Evolutionary conservation across 2,888 invertebrate species (phyloP).

Genomic region (Clivina fossor): DNA sequence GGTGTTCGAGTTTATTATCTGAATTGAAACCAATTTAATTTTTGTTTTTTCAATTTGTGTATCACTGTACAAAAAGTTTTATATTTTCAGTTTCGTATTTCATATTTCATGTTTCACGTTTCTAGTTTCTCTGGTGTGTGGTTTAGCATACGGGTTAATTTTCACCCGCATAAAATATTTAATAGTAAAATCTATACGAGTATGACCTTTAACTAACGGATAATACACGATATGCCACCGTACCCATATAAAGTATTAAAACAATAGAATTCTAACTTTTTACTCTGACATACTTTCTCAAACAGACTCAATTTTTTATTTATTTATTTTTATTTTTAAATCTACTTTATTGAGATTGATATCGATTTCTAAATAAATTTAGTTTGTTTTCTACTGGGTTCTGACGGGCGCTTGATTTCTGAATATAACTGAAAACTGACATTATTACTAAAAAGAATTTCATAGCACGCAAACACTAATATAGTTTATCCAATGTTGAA

Average conservation of each 20-base stretch:
- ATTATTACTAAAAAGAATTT: neutral
- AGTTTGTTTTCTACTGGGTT: neutral
- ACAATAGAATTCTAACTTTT: neutral
- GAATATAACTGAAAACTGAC: neutral
- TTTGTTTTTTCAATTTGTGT: too few species aligned
- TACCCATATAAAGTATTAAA: too few species aligned
- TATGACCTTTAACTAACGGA: neutral
- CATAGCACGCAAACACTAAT: neutral
- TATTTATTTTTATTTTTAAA: neutral
- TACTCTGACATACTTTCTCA: neutral
- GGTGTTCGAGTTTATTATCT: too few species aligned
- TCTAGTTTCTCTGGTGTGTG: too few species aligned
- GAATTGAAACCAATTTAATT: too few species aligned
- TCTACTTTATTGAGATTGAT: neutral
- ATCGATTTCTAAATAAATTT: neutral
- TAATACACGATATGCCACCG: too few species aligned
- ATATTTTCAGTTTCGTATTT: too few species aligned
- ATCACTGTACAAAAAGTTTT: too few species aligned
- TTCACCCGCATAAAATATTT: too few species aligned
- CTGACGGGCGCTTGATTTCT: neutral
- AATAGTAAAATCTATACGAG: neutral
- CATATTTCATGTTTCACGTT: too few species aligned
- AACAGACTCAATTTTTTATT: neutral
- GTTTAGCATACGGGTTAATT: too few species aligned
- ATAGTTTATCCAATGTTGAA: slow-evolving; percentile 9